phyloP scores from a whole-genome alignment of 2,113 vertebrate genomes.

The Ia io region DNA sequence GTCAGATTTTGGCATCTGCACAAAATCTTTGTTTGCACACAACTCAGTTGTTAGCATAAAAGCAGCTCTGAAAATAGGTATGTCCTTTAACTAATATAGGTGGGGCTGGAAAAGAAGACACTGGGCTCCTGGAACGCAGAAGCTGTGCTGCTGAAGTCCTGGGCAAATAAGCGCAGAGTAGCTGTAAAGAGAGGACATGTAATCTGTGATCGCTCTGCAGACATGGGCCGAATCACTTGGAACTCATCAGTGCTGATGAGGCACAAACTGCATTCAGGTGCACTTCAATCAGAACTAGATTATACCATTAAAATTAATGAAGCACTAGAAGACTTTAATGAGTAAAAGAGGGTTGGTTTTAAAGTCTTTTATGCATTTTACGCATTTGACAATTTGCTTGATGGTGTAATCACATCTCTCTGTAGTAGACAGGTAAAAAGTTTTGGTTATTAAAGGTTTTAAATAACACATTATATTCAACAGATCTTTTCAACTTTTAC shows the following conservation, averaged over 20 bases:
- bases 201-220: constrained; percentile 4
- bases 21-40: neutral
- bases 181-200: neutral
- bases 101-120: neutral
- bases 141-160: neutral
- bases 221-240: neutral
- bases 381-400: constrained; percentile 54
- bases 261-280: constrained; percentile 66
- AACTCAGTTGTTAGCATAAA: neutral
- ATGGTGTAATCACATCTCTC: constrained; percentile 15
- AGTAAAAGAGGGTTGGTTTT: constrained; percentile 45
- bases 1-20: neutral
- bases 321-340: constrained; percentile 54
- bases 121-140: neutral
- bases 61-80: neutral
- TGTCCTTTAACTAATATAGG: neutral
- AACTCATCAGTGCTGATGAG: constrained; percentile 68
- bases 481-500: neutral
- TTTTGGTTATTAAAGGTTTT: constrained; percentile 22
- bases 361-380: constrained; percentile 51
- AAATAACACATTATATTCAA: neutral
- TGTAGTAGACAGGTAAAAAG: neutral
- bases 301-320: constrained; percentile 68
- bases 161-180: neutral
- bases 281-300: constrained; percentile 67